Evolutionary conservation across 1,140 invertebrate species (phyloP), one percentile per base, ranked within the genome.

Genomic region (Leptoteleia sp.): DNA sequence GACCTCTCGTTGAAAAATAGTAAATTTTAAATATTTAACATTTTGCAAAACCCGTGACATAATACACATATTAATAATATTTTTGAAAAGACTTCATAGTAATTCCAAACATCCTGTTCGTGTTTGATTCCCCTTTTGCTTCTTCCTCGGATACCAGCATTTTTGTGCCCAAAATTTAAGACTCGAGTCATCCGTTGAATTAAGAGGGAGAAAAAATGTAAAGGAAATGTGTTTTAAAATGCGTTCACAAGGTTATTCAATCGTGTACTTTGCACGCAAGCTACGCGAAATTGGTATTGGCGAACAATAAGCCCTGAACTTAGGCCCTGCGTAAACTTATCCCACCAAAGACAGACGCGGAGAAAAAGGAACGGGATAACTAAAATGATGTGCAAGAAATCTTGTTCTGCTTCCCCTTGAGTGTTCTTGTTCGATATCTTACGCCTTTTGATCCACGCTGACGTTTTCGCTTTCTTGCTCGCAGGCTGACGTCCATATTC

Each of bases 81-180:
- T 54, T 54, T 15, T 68, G 6, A 38, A 68, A 54, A 71, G 37
- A 50, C n/a, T 48, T 11, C 9, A 9, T 15, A 29, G 31, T 27
- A 68, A 71, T 71, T 77, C 67, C 43, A 67, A 61, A 31, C 76
- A 78, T 78, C 76, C 67, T 72, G 76, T 78, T 78, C 76, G 67
- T 78, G 61, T 72, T 38, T 37, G 12, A 13, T 29, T n/a, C 35
- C 25, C 19, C 52, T 47, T 52, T 71, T 59, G 50, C 50, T 37
- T 67, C 25, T 52, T 27, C 8, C 52, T 33, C 47, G 25, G 64
- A 13, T 67, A 43, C 38, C 47, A 37, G 12, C 11, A 19, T 52
- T 57, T 57, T 72, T 54, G n/a, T 62, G 57, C 11, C 17, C 45
- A 38, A 55, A 19, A 54, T 67, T 67, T 54, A 37, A 19, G 31